These are phyloP conservation scores for Pinctada fucata DNA, from an alignment of 2,888 invertebrate species.

Conservation along the genomic window DNA sequence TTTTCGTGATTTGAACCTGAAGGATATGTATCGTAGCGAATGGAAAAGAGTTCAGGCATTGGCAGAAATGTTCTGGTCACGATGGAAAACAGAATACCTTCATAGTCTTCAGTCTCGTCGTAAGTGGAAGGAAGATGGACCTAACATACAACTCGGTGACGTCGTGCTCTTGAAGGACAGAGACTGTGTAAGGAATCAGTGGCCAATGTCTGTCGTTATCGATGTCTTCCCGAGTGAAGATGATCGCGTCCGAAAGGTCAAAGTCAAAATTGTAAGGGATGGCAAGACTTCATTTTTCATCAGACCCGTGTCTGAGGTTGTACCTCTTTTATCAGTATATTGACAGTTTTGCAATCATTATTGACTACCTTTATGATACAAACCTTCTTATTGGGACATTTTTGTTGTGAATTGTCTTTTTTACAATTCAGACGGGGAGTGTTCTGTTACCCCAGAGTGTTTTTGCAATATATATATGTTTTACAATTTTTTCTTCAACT, in stretches of 20 bases:
- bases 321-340: too few species aligned
- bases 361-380: too few species aligned
- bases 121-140: constrained; percentile 21
- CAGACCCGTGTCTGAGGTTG: constrained; percentile 26
- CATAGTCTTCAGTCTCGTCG: constrained; percentile 28
- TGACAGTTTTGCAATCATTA: too few species aligned
- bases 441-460: too few species aligned
- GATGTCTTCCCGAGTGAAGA: constrained; percentile 28
- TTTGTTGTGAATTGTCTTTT: too few species aligned
- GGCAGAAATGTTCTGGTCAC: constrained; percentile 33
- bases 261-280: constrained; percentile 21
- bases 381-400: too few species aligned
- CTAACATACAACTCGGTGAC: constrained; percentile 27
- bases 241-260: constrained; percentile 31
- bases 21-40: constrained; percentile 23
- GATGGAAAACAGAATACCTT: constrained; percentile 35
- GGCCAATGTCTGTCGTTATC: constrained; percentile 31
- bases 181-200: constrained; percentile 13
- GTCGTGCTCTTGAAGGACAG: constrained; percentile 35
- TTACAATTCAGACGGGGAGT: too few species aligned
- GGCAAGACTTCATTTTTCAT: constrained; percentile 13
- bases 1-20: too few species aligned
- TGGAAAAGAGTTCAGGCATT: constrained; percentile 35
- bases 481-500: too few species aligned
- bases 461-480: too few species aligned